Percentiles rank a stretch among this genome's conserved stretches.
These are phyloP conservation scores for Volucella inflata DNA, from an alignment of 2,888 invertebrate genomes.

Conservation along the genomic window DNA sequence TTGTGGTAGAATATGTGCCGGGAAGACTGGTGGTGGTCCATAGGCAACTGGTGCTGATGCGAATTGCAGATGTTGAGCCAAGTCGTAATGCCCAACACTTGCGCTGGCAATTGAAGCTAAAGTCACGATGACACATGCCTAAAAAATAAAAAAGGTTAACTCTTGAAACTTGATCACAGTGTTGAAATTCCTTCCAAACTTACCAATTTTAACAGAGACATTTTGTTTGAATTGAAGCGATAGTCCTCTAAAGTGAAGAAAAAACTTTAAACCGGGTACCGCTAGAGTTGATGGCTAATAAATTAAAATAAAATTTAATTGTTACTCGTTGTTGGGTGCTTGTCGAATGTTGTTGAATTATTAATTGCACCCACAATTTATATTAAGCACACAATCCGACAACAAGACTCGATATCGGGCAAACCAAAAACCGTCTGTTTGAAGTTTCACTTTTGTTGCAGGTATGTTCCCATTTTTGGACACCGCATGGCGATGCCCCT, in stretches of 20 bases:
- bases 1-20: conserved; percentile 64
- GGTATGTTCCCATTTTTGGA: conserved; percentile 58
- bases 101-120: conserved; percentile 40
- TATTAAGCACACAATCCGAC: conserved; percentile 76
- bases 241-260: conserved; percentile 10
- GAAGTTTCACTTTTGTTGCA: conserved; percentile 68
- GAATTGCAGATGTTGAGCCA: conserved; percentile 33
- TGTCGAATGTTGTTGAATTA: conserved; percentile 77
- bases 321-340: conserved; percentile 47
- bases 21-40: conserved; percentile 52
- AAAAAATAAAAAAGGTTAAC: no score
- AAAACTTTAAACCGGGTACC: background rate
- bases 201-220: conserved; percentile 66
- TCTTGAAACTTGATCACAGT: background rate
- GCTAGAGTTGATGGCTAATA: background rate
- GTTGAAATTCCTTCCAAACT: background rate
- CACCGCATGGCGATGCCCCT: conserved; percentile 34
- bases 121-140: conserved; percentile 49
- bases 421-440: conserved; percentile 5
- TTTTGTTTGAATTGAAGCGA: conserved; percentile 16
- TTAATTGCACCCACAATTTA: conserved; percentile 79
- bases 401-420: conserved; percentile 1
- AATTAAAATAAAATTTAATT: conserved; percentile 43
- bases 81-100: conserved; percentile 63
- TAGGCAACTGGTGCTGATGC: conserved; percentile 46